A percentile compares a stretch with the other conserved stretches of the same genome.
Conservation (phyloP, 2,113 vertebrate genomes). For the Calonectris borealis region DNA sequence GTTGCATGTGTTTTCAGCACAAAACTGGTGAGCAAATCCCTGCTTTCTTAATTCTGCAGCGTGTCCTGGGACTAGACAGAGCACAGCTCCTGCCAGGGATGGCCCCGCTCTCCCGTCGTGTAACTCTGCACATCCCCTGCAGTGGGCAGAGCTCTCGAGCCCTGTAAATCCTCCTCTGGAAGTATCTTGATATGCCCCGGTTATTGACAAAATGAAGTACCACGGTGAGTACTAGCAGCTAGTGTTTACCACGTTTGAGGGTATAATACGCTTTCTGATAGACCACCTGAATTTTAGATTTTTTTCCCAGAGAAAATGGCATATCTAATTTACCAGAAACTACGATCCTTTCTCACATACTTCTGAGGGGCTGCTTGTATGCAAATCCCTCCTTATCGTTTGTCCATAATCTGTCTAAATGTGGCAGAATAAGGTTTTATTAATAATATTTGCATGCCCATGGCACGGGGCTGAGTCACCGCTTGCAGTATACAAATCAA, state of each 20-base stretch:
- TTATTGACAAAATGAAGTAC: neutral
- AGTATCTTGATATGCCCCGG: neutral
- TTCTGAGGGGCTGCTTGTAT: neutral
- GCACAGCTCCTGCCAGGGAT: neutral
- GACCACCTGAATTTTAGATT: neutral
- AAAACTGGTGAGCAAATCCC: neutral
- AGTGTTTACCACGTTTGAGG: neutral
- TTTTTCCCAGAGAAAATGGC: neutral
- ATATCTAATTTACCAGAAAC: neutral
- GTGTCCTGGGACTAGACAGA: fast-evolving
- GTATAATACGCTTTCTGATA: neutral
- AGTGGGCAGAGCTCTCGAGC: neutral
- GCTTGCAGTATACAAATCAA: neutral
- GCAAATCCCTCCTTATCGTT: neutral
- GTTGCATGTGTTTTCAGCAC: neutral
- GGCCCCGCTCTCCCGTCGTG: fast-evolving
- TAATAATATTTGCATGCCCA: neutral
- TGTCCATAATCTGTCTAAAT: conserved; percentile 31
- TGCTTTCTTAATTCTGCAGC: neutral
- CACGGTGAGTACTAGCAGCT: neutral
- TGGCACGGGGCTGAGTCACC: neutral
- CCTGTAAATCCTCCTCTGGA: neutral
- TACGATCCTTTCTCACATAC: neutral
- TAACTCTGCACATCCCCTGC: neutral
- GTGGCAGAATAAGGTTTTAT: conserved; percentile 52